Evolutionary conservation across 2,797 vertebrate species (phyloP), one percentile per base, ranked within the genome.

Genomic region (Sebastes wilsoni): DNA sequence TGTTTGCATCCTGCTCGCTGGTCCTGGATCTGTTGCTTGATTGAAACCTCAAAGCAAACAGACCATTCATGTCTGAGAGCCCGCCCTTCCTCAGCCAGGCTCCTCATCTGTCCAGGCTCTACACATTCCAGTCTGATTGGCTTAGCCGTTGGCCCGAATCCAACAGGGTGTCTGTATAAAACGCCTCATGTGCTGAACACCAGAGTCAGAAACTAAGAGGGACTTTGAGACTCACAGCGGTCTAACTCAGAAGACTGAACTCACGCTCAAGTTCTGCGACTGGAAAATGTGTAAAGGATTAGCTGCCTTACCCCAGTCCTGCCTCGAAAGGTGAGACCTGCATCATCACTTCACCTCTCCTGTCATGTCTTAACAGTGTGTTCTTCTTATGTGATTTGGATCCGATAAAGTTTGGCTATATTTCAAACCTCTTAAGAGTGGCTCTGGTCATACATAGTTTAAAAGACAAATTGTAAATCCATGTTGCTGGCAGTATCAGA

Each of bases 261-360:
- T 85, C 73, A 81, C 76, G 81, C 46, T 79, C 16, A 70, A 78
- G 62, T 9, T 32, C n/a, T 81, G 83, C 68, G 30, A 81, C 58
- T 54, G 87, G 89, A 97, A 94, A 90, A 98, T 98, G 97, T 98
- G 97, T 93, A 97, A 97, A 94, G 97, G 97, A 96, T 96, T 98
- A 91, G 96, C 97, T 46, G 97, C 97, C 5, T 93, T 98, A 82
- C 97, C 97, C 73, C 97, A 98, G 65, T 96, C 96, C 85, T 98
- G 97, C 91, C 96, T 97, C 81, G 97, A 97, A 85, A 97, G 97
- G 97, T 98, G 93, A 97, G 96, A 80, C 42, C 76, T 62, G 70
- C 52, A 25, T 75, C 49, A 42, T 58, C 38, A 74, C 4, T 3
- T 52, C 36, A 10, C 11, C 14, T 4, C 16, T 81, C 8, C 28